Evolutionary conservation across 2,797 vertebrate species (phyloP).

Genomic region (Lindbergichthys nudifrons): DNA sequence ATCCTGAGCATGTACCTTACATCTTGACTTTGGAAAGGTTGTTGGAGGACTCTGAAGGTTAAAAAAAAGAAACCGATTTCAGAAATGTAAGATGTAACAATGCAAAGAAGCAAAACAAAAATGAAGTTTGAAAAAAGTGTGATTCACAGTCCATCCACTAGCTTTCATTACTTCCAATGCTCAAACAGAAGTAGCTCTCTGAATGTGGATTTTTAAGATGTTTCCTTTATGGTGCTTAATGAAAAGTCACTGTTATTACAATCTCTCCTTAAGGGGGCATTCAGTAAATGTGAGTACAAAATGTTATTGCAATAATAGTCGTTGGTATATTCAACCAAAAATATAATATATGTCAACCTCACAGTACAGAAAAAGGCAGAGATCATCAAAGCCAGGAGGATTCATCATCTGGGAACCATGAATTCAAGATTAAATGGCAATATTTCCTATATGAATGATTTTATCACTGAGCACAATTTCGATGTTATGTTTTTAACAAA

Average conservation of each 20-base stretch:
- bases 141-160: neutral
- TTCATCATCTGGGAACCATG: neutral
- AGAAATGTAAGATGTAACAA: neutral
- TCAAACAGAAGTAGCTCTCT: neutral
- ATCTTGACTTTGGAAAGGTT: constrained; percentile 1
- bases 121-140: neutral
- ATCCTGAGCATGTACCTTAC: neutral
- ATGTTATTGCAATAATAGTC: neutral
- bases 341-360: neutral
- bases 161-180: neutral
- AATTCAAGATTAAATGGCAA: neutral
- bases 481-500: no score
- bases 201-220: neutral
- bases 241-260: neutral
- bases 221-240: neutral
- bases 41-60: neutral
- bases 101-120: neutral
- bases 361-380: neutral
- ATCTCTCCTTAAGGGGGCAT: neutral
- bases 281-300: neutral
- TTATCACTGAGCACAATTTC: no score
- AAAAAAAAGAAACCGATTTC: neutral
- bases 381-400: neutral
- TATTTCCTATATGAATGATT: no score
- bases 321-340: neutral